Evolutionary conservation across 37 sponge, comb jelly and placozoan genomes (phyloP).

Genomic region (Spongia lamella): DNA sequence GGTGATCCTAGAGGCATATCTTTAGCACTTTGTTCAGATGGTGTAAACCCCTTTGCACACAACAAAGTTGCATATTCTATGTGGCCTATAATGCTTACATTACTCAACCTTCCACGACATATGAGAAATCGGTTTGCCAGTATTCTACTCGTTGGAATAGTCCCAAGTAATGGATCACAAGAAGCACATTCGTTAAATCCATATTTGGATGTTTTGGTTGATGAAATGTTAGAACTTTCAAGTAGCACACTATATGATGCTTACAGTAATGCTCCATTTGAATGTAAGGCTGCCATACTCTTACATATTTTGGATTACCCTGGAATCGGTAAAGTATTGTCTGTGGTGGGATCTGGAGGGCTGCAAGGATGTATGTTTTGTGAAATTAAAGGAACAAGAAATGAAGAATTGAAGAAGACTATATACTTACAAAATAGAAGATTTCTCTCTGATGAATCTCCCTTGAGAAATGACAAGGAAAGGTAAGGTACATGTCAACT

Average conservation of each 20-base stretch:
- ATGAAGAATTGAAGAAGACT: too few species aligned
- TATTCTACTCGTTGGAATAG: conserved; percentile 19
- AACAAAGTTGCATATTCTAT: too few species aligned
- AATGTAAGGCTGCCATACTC: neutral
- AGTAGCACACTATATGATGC: conserved; percentile 17
- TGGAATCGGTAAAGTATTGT: conserved; percentile 24
- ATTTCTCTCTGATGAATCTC: too few species aligned
- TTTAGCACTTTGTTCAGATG: neutral
- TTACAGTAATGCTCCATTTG: conserved; percentile 13
- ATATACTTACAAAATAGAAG: too few species aligned
- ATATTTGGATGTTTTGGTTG: conserved; percentile 20
- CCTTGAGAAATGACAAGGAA: too few species aligned
- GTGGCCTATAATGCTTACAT: conserved; percentile 4
- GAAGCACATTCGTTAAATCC: conserved; percentile 8
- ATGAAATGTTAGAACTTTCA: conserved; percentile 4
- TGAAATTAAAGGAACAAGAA: conserved; percentile 1
- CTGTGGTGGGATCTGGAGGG: conserved; percentile 10
- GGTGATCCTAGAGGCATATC: conserved; percentile 21
- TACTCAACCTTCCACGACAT: conserved; percentile 27
- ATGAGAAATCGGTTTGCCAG: conserved; percentile 8
- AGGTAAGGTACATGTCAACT: too few species aligned
- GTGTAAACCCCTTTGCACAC: too few species aligned
- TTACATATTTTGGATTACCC: conserved; percentile 16
- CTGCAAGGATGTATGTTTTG: conserved; percentile 21
- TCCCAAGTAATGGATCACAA: conserved; percentile 16